These are phyloP conservation scores for Myripristis jacobus DNA, from an alignment of 2,797 vertebrate species.

Conservation along the genomic window DNA sequence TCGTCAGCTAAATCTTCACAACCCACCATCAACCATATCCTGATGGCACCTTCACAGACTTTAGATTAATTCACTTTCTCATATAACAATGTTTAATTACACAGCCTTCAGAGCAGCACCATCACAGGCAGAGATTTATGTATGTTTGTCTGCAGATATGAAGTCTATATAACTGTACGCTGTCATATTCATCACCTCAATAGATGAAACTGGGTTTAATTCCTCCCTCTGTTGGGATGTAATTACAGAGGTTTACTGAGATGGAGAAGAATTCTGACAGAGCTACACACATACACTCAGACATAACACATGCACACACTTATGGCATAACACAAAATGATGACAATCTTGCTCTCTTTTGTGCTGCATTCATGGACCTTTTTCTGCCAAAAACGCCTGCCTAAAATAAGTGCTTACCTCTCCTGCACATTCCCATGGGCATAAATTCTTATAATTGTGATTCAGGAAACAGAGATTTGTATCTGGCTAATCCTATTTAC, in stretches of 20 bases:
- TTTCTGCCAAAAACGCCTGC: slow-evolving; percentile 40
- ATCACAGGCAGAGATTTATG: slow-evolving; percentile 78
- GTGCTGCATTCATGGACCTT: slow-evolving; percentile 39
- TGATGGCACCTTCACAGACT: slow-evolving; percentile 80
- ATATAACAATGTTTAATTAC: slow-evolving; percentile 84
- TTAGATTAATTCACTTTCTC: slow-evolving; percentile 80
- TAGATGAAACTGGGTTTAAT: slow-evolving; percentile 80
- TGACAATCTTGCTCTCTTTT: slow-evolving; percentile 44
- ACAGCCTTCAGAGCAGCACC: slow-evolving; percentile 78
- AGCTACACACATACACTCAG: slow-evolving; percentile 44
- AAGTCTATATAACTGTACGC: slow-evolving; percentile 79
- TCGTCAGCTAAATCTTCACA: slow-evolving; percentile 76
- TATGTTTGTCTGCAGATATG: slow-evolving; percentile 81
- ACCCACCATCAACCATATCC: slow-evolving; percentile 75
- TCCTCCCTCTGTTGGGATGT: slow-evolving; percentile 79
- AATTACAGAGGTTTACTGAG: slow-evolving; percentile 82
- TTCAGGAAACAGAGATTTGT: slow-evolving; percentile 64
- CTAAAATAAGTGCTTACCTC: slow-evolving; percentile 53
- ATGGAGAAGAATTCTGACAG: slow-evolving; percentile 75
- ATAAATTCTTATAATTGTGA: slow-evolving; percentile 62
- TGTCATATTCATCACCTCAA: slow-evolving; percentile 80
- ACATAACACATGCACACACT: slow-evolving; percentile 15
- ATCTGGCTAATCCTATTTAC: slow-evolving; percentile 69
- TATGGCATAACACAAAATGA: slow-evolving; percentile 13
- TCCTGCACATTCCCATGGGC: slow-evolving; percentile 26